Percentiles rank a stretch among this genome's conserved stretches.
Conservation (phyloP, 2,113 vertebrate genomes). For the Phalacrocorax carbo region DNA sequence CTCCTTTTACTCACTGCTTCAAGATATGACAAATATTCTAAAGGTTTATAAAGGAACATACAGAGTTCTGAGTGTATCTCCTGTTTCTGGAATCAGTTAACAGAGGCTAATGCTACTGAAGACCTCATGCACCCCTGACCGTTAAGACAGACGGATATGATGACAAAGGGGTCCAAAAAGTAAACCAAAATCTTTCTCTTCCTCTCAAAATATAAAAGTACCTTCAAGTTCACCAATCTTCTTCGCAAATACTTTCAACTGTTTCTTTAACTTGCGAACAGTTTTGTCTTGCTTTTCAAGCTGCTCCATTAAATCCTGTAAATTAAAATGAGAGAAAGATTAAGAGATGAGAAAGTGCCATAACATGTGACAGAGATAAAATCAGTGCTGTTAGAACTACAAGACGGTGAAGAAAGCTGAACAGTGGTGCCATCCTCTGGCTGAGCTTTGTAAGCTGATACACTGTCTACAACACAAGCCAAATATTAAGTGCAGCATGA, state of each 20-base stretch:
- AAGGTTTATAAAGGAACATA: not conserved
- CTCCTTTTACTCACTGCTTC: not conserved
- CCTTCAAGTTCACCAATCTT: slow-evolving; percentile 98
- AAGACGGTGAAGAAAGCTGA: slow-evolving; percentile 41
- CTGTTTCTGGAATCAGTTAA: not conserved
- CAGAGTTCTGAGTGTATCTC: not conserved
- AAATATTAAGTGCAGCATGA: slow-evolving; percentile 54
- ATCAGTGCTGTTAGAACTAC: slow-evolving; percentile 60
- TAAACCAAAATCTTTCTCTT: not conserved
- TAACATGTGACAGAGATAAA: not conserved
- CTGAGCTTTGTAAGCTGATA: slow-evolving; percentile 41
- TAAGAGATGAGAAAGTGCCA: not conserved
- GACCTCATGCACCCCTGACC: not conserved
- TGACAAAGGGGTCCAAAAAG: not conserved
- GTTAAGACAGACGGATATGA: not conserved
- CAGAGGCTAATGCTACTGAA: not conserved
- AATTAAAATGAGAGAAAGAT: slow-evolving; percentile 27
- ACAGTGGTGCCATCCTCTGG: slow-evolving; percentile 66
- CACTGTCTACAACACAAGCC: slow-evolving; percentile 35
- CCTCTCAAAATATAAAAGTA: slow-evolving; percentile 56
- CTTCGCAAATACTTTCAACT: slow-evolving; percentile 97
- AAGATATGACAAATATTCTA: not conserved
- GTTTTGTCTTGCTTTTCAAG: slow-evolving; percentile 98
- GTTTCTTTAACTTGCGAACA: slow-evolving; percentile 98
- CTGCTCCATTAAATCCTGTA: slow-evolving; percentile 96